phyloP scores from a whole-genome alignment of 2,797 vertebrate genomes.

The Iguana delicatissima region DNA sequence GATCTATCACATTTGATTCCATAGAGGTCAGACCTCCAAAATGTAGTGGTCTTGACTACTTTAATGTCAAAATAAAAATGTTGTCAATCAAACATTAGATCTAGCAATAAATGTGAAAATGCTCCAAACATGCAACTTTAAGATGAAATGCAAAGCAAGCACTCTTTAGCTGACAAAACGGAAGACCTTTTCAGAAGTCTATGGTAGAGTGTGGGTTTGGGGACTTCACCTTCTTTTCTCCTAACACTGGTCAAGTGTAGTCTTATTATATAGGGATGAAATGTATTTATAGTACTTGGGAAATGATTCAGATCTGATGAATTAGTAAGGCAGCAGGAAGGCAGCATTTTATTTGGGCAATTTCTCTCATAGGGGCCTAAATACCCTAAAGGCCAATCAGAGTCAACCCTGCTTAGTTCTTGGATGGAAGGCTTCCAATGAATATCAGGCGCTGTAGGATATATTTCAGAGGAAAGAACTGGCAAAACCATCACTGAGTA shows the following conservation, averaged over 20 bases:
- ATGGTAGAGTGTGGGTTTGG: neutral
- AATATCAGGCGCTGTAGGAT: too few relatives aligned
- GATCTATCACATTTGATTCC: constrained; percentile 42
- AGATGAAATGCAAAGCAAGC: constrained; percentile 31
- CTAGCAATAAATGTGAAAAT: constrained; percentile 43
- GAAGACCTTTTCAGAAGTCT: constrained; percentile 30
- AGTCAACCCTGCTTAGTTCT: too few relatives aligned
- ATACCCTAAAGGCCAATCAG: too few relatives aligned
- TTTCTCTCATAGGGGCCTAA: neutral
- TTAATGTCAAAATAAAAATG: constrained; percentile 33
- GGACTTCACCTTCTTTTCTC: neutral
- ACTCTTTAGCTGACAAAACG: neutral
- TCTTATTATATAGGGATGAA: neutral
- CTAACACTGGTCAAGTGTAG: neutral
- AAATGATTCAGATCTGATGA: constrained; percentile 14
- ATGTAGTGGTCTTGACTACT: neutral
- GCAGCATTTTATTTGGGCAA: neutral
- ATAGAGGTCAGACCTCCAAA: constrained; percentile 36
- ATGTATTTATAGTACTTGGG: neutral
- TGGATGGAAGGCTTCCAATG: too few relatives aligned
- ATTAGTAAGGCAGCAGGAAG: too few relatives aligned
- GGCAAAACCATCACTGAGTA: too few relatives aligned
- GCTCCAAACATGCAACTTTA: constrained; percentile 23
- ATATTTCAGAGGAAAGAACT: too few relatives aligned
- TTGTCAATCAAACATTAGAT: constrained; percentile 56